Conservation (phyloP, 2,113 vertebrate species). For the Xenopus laevis region DNA sequence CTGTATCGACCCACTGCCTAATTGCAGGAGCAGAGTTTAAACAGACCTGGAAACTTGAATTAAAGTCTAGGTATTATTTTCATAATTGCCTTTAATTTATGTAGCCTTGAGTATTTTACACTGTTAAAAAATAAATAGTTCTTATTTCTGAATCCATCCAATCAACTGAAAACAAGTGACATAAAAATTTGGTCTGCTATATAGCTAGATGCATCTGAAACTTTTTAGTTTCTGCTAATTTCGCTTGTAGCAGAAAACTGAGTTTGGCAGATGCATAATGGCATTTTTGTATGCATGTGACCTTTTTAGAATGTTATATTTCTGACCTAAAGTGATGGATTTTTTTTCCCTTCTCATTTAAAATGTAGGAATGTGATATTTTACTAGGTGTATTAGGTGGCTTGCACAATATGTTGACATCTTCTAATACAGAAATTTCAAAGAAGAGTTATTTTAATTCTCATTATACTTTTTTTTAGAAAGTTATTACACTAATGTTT, state of each 20-base stretch:
- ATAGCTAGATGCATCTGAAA: no score
- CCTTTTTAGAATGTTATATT: conserved; percentile 37
- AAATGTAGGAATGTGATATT: conserved; percentile 33
- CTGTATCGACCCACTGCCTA: no score
- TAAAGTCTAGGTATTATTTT: no score
- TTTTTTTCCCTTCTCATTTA: conserved; percentile 35
- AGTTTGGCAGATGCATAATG: conserved; percentile 36
- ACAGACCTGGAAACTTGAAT: no score
- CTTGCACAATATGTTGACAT: conserved; percentile 41
- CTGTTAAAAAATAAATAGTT: no score
- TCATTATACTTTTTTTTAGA: conserved; percentile 26
- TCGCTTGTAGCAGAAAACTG: conserved; percentile 35
- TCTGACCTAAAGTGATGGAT: conserved; percentile 37
- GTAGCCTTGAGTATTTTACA: no score
- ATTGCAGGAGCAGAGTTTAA: no score
- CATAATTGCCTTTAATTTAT: no score
- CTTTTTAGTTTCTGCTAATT: conserved; percentile 3
- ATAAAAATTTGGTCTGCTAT: no score
- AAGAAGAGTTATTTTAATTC: conserved; percentile 37
- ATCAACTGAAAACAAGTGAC: no score
- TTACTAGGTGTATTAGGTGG: conserved; percentile 24
- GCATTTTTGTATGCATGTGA: conserved; percentile 37
- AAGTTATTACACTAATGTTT: conserved; percentile 46
- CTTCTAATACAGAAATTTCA: conserved; percentile 20
- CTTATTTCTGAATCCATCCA: no score